These are phyloP conservation scores for Ploceus nigricollis DNA, from an alignment of 2,113 vertebrate species.

Conservation along the genomic window DNA sequence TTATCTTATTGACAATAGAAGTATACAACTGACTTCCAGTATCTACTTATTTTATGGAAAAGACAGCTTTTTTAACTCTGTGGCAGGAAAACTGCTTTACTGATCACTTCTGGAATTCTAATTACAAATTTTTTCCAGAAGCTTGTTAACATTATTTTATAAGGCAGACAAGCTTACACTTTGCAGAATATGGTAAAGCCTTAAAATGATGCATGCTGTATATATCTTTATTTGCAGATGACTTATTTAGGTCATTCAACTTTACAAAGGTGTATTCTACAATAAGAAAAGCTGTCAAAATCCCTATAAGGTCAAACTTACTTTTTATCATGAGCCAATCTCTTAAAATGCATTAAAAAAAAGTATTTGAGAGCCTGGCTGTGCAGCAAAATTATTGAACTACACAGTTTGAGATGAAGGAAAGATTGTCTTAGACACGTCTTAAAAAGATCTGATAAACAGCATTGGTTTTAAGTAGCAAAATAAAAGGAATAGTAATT, in stretches of 20 bases:
- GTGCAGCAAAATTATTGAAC: not conserved
- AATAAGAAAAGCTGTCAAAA: not conserved
- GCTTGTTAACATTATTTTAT: not conserved
- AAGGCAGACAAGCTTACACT: not conserved
- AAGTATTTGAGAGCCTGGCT: not conserved
- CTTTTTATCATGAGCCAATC: not conserved
- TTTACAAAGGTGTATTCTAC: not conserved
- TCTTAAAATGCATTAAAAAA: not conserved
- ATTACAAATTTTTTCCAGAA: not conserved
- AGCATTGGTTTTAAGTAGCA: not conserved
- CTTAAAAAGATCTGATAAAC: not conserved
- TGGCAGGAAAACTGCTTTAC: not conserved
- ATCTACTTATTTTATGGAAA: not conserved
- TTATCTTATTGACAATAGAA: not conserved
- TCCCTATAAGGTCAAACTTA: not conserved
- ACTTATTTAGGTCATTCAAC: not conserved
- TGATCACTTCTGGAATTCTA: not conserved
- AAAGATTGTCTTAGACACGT: not conserved
- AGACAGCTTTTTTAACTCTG: not conserved
- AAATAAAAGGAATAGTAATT: not conserved
- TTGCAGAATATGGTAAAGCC: not conserved
- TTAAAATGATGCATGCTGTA: not conserved
- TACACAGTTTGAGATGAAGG: not conserved
- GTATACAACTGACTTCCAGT: not conserved
- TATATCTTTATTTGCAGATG: not conserved